Base-by-base conservation (phyloP, 2,113 vertebrate species). In the Pogona vitticeps region DNA sequence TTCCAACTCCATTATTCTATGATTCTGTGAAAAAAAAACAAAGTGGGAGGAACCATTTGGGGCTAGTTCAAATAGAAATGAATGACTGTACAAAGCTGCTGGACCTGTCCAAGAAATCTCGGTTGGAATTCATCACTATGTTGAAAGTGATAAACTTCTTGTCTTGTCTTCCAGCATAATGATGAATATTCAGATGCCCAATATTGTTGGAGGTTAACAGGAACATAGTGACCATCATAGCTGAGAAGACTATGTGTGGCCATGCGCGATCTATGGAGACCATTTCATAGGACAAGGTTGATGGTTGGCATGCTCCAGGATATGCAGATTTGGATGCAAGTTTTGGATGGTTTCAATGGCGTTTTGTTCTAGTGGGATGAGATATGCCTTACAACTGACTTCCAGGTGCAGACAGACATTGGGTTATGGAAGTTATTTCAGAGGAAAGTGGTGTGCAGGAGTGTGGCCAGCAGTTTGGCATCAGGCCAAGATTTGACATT, bases 171-270 rank as follows among this genome's bases (percentile, higher is more conserved):
- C 88, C 89, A 94, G 59, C 63, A 38, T 67, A 56, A 65, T 87
- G 89, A 92, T 91, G 88, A 90, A 94, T 90, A 79, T 4, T 2
- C 92, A 93, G 89, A 85, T 46, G 78, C n/a, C 46, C 91, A 59
- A 18, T 23, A 85, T 71, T 0, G 0, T 61, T 75, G 75, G 84
- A 90, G 61, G 58, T 36, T 89, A 85, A 88, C 78, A 73, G 90
- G 89, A 90, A 56, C 89, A 91, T 87, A 0, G 23, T 86, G 26
- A 90, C 81, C 87, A 85, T 65, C 42, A 82, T 83, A 91, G 85
- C 68, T 38, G 67, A 67, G 77, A 83, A 15, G 90, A 89, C 87
- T n/a, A n/a, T n/a, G n/a, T n/a, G n/a, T n/a, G n/a, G n/a, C n/a
- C n/a, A n/a, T n/a, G n/a, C n/a, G n/a, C n/a, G n/a, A n/a, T n/a